Conservation (phyloP, 2,888 invertebrate genomes). For the Holacanthella duospinosa region DNA sequence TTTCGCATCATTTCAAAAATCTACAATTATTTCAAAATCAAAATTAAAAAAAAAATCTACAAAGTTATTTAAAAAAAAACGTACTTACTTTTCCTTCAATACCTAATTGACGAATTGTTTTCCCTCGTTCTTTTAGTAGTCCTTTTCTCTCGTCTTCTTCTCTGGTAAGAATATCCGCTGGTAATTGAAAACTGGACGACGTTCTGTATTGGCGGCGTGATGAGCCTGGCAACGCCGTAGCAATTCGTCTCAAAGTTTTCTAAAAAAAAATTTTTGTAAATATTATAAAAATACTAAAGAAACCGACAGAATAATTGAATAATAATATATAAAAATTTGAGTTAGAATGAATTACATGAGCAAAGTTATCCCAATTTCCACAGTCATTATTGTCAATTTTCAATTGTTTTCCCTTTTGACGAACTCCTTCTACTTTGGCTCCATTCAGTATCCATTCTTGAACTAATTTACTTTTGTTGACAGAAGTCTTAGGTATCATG, state of each 20-base stretch:
- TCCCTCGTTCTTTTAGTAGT: background rate
- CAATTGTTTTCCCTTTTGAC: too few species aligned
- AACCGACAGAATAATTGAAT: too few species aligned
- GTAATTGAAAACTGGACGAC: background rate
- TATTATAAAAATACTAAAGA: too few species aligned
- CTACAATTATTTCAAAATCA: background rate
- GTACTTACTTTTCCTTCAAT: background rate
- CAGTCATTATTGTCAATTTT: too few species aligned
- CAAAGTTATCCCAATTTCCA: background rate
- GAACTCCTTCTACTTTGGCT: too few species aligned
- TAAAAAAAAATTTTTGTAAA: background rate
- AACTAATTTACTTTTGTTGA: background rate
- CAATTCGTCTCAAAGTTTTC: background rate
- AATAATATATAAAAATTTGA: too few species aligned
- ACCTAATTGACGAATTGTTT: background rate
- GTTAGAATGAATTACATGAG: too few species aligned
- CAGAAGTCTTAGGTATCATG: background rate
- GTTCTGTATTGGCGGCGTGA: background rate
- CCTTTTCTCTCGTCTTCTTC: background rate
- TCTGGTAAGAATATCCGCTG: background rate
- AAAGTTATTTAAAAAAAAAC: background rate
- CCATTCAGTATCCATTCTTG: background rate
- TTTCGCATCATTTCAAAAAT: background rate
- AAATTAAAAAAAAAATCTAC: background rate
- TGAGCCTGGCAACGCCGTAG: background rate